A percentile compares a stretch with the other conserved stretches of the same genome.
Conservation (phyloP, 2,113 vertebrate genomes). For the Corydoras maculifer region DNA sequence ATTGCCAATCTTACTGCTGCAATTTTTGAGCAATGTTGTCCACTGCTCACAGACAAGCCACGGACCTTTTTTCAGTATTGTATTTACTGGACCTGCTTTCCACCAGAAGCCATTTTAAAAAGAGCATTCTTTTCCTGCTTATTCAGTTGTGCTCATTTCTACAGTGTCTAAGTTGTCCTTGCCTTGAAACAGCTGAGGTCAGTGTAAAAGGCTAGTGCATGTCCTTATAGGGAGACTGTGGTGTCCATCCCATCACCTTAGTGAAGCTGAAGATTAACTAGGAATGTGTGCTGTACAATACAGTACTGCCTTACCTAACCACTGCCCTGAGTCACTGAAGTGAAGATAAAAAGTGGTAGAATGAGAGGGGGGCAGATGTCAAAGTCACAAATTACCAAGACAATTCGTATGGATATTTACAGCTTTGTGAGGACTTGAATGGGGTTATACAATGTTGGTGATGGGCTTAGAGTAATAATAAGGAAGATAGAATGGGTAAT, state of each 20-base stretch:
- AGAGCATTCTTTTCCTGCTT: too few species aligned
- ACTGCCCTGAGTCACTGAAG: slow-evolving; percentile 37
- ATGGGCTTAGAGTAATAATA: too few species aligned
- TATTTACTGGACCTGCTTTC: too few species aligned
- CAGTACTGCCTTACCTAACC: slow-evolving; percentile 54
- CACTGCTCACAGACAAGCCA: not conserved
- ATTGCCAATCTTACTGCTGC: slow-evolving; percentile 6
- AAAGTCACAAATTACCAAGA: too few species aligned
- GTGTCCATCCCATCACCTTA: slow-evolving; percentile 55
- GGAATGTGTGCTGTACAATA: slow-evolving; percentile 59
- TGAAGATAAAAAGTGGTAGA: slow-evolving; percentile 23
- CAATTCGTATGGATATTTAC: slow-evolving; percentile 23
- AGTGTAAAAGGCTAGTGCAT: too few species aligned
- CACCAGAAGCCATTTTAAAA: too few species aligned
- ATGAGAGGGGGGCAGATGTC: slow-evolving; percentile 5
- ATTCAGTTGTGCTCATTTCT: slow-evolving; percentile 1
- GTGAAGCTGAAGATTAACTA: slow-evolving; percentile 56
- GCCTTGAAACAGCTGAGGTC: too few species aligned
- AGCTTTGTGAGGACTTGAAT: not conserved
- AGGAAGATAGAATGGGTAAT: too few species aligned
- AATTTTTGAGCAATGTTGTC: not conserved
- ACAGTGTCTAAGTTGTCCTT: too few species aligned
- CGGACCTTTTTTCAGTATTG: not conserved
- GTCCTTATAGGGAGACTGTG: too few species aligned
- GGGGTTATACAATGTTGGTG: too few species aligned